Conservation (phyloP, 2,888 invertebrate genomes). For the Muschampia plurimacula region DNA sequence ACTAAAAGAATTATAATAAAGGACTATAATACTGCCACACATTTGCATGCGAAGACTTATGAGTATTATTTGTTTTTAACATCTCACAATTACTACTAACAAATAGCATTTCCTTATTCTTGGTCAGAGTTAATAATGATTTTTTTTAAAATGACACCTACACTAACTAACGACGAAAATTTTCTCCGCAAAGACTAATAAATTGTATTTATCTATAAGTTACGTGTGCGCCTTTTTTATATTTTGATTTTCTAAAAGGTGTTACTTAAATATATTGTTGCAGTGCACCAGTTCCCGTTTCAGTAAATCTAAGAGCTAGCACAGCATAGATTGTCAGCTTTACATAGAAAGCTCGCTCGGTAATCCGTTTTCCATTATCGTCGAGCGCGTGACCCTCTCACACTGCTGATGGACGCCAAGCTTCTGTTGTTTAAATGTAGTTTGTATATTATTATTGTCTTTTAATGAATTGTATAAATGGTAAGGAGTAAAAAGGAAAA, state of each 20-base stretch:
- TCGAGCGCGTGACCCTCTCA: slow-evolving; percentile 31
- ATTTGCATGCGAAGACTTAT: too few relatives aligned
- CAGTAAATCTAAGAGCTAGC: slow-evolving; percentile 25
- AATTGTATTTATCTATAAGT: too few relatives aligned
- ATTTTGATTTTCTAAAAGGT: neutral
- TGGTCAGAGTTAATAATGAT: too few relatives aligned
- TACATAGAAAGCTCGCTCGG: slow-evolving; percentile 30
- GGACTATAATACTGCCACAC: too few relatives aligned
- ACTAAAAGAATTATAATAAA: too few relatives aligned
- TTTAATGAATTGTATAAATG: neutral
- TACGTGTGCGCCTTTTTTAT: neutral
- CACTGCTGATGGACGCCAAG: slow-evolving; percentile 19
- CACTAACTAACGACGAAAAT: too few relatives aligned
- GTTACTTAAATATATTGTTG: neutral
- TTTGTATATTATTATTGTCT: neutral
- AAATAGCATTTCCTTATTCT: too few relatives aligned
- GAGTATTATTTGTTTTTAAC: too few relatives aligned
- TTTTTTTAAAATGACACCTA: too few relatives aligned
- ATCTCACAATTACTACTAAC: too few relatives aligned
- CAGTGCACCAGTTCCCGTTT: slow-evolving; percentile 8
- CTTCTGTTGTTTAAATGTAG: slow-evolving; percentile 12
- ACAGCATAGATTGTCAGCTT: slow-evolving; percentile 36
- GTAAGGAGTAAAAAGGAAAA: too few relatives aligned
- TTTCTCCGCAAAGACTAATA: too few relatives aligned
- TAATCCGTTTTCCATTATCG: slow-evolving; percentile 44